Evolutionary conservation across 2,113 vertebrate genomes (phyloP).

Genomic region (Periophthalmus modestus): DNA sequence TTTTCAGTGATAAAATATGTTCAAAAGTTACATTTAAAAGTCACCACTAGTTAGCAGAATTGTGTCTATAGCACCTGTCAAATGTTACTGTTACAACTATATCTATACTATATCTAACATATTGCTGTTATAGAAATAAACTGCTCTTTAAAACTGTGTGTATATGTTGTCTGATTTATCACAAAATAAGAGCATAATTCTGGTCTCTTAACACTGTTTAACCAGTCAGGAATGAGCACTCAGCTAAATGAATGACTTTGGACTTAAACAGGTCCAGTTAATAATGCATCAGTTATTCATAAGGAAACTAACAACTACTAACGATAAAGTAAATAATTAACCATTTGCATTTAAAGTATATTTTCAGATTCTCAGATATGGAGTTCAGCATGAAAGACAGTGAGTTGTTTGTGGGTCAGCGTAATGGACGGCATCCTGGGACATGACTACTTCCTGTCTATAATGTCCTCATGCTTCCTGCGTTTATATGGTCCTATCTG

Average conservation of each 20-base stretch:
- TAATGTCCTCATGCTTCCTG: slow-evolving; percentile 49
- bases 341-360: neutral
- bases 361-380: neutral
- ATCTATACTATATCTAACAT: too few relatives aligned
- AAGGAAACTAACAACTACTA: neutral
- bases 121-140: too few relatives aligned
- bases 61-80: too few relatives aligned
- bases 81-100: too few relatives aligned
- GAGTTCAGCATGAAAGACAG: neutral
- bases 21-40: too few relatives aligned
- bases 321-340: neutral
- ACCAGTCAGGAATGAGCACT: neutral
- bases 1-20: too few relatives aligned
- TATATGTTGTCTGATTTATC: neutral
- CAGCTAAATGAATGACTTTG: too few relatives aligned
- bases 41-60: too few relatives aligned
- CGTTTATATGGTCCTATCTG: slow-evolving; percentile 46
- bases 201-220: neutral
- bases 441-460: slow-evolving; percentile 48
- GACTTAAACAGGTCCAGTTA: too few relatives aligned
- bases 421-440: slow-evolving; percentile 22
- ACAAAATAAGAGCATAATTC: neutral
- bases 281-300: too few relatives aligned
- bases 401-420: slow-evolving; percentile 20
- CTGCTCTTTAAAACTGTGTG: neutral